phyloP scores from a whole-genome alignment of 2,888 invertebrate genomes.

The Kuschelorhynchus macadamiae region DNA sequence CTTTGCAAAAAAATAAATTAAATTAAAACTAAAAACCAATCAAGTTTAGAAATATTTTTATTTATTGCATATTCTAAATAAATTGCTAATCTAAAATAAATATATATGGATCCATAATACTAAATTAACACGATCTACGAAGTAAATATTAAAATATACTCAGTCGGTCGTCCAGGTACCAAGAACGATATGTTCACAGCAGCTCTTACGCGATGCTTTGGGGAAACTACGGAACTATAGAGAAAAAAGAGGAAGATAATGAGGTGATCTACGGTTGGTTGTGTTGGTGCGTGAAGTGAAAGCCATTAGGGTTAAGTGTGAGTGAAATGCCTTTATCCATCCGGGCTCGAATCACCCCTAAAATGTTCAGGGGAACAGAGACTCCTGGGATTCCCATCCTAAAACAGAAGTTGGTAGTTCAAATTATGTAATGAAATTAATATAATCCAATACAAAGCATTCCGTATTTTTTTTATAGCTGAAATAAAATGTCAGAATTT shows the following conservation, averaged over 20 bases:
- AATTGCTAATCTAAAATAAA: background rate
- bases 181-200: slow-evolving; percentile 24
- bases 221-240: slow-evolving; percentile 5
- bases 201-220: slow-evolving; percentile 9
- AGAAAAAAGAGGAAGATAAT: background rate
- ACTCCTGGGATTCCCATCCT: background rate
- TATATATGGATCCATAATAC: background rate
- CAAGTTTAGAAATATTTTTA: no score
- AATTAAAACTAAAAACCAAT: no score
- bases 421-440: no score
- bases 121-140: slow-evolving; percentile 3
- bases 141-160: slow-evolving; percentile 14
- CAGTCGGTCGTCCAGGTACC: slow-evolving; percentile 33
- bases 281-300: no score
- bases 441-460: no score
- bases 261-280: no score
- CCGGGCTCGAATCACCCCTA: slow-evolving; percentile 18
- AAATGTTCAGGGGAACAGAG: slow-evolving; percentile 26
- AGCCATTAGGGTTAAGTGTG: no score
- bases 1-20: no score
- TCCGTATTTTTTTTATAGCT: no score
- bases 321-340: no score
- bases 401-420: background rate
- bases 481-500: no score
- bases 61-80: no score